Evolutionary conservation across 23 tunicate genomes (phyloP).

Genomic region (Halocynthia roretzi): DNA sequence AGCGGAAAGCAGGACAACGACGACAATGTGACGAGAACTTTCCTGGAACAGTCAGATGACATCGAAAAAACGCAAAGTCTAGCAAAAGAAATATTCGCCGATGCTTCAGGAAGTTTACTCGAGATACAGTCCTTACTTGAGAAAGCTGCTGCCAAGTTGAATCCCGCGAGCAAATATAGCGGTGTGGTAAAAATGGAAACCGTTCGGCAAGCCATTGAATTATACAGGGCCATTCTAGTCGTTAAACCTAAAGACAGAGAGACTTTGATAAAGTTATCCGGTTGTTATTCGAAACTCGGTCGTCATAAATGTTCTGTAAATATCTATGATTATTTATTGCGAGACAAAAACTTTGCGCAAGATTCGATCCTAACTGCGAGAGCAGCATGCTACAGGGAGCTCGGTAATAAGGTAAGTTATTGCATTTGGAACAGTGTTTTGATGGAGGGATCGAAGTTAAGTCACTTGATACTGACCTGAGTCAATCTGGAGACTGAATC

Average conservation of each 20-base stretch:
- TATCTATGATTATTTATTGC: constrained; percentile 39
- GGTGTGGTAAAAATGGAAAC: constrained; percentile 40
- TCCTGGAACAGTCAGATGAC: constrained; percentile 14
- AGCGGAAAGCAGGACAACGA: neutral
- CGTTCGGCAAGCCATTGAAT: constrained; percentile 37
- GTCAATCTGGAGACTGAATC: no score
- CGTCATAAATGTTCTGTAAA: constrained; percentile 32
- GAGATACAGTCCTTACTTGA: constrained; percentile 39
- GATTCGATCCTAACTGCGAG: constrained; percentile 52
- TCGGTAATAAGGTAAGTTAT: constrained; percentile 64
- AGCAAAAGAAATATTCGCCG: constrained; percentile 37
- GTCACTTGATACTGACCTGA: no score
- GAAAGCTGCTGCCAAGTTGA: constrained; percentile 41
- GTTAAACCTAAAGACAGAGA: constrained; percentile 52
- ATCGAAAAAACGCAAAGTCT: constrained; percentile 22
- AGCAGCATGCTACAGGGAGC: constrained; percentile 71
- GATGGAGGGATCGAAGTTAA: no score
- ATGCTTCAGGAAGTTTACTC: constrained; percentile 20
- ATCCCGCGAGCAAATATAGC: constrained; percentile 32
- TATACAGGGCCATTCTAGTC: constrained; percentile 60
- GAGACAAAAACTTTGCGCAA: constrained; percentile 27
- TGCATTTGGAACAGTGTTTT: neutral
- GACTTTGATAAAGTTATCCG: constrained; percentile 40
- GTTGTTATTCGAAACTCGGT: constrained; percentile 53
- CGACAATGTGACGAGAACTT: constrained; percentile 25